Conservation (phyloP, 37 sponge, comb jelly and placozoan genomes). For the Spongilla lacustris region DNA sequence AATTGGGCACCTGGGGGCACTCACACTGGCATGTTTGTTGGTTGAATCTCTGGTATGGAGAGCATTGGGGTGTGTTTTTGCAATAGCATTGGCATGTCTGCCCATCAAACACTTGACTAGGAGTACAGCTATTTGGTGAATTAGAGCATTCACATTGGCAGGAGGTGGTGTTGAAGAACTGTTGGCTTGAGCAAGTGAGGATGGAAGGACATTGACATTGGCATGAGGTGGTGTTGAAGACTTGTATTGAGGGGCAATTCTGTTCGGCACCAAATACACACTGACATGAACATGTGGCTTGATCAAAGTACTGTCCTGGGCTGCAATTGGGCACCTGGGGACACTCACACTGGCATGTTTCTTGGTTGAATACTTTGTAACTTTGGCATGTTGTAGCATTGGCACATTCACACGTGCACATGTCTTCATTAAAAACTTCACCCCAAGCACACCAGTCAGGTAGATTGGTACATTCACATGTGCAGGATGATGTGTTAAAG, state of each 20-base stretch:
- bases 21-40: neutral
- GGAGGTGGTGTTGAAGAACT: neutral
- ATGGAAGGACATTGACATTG: constrained; percentile 2
- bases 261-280: constrained; percentile 1
- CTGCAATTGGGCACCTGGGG: neutral
- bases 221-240: neutral
- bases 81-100: constrained; percentile 15
- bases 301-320: constrained; percentile 19
- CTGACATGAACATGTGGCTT: constrained; percentile 30
- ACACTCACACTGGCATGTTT: constrained; percentile 45
- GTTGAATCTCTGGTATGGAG: constrained; percentile 6
- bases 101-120: neutral
- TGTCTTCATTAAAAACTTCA: neutral
- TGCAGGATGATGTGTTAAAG: constrained; percentile 29
- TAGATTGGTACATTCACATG: constrained; percentile 29
- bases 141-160: constrained; percentile 25
- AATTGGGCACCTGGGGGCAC: neutral
- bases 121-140: neutral
- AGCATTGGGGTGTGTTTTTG: neutral
- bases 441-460: neutral
- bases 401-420: constrained; percentile 25
- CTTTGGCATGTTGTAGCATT: neutral
- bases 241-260: neutral
- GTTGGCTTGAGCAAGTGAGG: neutral
- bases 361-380: constrained; percentile 4